Evolutionary conservation across 2,888 invertebrate genomes (phyloP).

Genomic region (Cheilosia pagana): DNA sequence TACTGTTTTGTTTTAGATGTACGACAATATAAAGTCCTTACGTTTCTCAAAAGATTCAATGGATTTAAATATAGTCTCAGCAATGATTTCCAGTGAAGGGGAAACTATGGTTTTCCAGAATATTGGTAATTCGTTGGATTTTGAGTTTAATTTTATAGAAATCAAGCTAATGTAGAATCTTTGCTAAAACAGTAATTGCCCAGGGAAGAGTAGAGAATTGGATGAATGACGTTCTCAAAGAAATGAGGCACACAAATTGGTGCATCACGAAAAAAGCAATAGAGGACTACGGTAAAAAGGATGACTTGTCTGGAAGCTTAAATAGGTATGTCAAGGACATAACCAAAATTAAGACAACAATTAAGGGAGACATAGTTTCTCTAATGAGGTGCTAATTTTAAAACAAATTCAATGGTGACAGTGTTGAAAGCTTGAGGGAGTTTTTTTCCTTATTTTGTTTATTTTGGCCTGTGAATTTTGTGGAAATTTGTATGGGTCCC

Average conservation of each 20-base stretch:
- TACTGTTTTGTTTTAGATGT: constrained; percentile 87
- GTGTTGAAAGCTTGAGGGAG: no score
- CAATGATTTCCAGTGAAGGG: constrained; percentile 94
- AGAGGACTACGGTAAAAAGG: constrained; percentile 92
- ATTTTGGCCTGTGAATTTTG: no score
- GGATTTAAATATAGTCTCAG: constrained; percentile 88
- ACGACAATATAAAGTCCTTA: constrained; percentile 93
- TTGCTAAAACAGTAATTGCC: constrained; percentile 85
- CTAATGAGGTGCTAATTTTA: no score
- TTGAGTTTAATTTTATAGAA: neutral
- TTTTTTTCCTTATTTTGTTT: no score
- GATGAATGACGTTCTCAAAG: constrained; percentile 93
- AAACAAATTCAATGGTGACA: no score
- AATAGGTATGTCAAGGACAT: no score
- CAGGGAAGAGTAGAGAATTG: constrained; percentile 95
- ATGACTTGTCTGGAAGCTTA: constrained; percentile 85
- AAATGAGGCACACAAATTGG: constrained; percentile 93
- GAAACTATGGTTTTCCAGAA: constrained; percentile 93
- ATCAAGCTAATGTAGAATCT: neutral
- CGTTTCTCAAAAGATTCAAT: constrained; percentile 87
- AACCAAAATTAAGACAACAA: no score
- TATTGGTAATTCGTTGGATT: constrained; percentile 80
- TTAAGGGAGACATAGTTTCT: no score
- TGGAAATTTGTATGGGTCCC: no score
- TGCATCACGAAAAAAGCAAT: constrained; percentile 94